phyloP scores from a whole-genome alignment of 2,113 vertebrate genomes.

The Balaeniceps rex region DNA sequence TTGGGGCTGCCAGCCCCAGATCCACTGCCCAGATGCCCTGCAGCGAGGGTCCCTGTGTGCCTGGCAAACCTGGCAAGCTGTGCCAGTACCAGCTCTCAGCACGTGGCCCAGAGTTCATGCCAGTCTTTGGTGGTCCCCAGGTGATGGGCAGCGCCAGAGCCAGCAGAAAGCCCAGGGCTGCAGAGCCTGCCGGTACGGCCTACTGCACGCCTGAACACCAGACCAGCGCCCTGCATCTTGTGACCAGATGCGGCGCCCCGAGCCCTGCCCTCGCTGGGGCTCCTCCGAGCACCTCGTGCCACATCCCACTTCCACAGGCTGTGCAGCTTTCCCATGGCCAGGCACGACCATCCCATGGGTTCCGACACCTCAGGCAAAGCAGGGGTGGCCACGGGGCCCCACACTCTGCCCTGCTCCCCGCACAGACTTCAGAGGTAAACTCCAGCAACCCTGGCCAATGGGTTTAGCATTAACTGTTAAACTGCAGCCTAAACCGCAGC shows the following conservation, averaged over 20 bases:
- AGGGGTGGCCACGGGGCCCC: background rate
- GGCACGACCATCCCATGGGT: background rate
- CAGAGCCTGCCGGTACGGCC: background rate
- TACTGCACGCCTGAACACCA: background rate
- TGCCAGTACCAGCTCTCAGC: background rate
- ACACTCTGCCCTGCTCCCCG: background rate
- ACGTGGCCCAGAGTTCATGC: too few species aligned
- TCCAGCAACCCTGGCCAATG: background rate
- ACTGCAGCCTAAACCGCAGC: background rate
- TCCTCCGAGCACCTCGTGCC: background rate
- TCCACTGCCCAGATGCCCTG: background rate
- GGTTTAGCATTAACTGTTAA: too few species aligned
- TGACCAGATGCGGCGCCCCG: too few species aligned
- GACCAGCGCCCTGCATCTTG: background rate
- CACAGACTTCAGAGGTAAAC: background rate
- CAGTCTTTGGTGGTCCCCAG: background rate
- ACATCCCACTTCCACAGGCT: fast-evolving
- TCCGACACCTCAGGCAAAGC: background rate
- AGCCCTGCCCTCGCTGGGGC: background rate
- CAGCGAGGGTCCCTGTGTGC: fast-evolving
- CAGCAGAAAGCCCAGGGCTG: background rate
- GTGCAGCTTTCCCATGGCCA: fast-evolving
- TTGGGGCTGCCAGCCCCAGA: background rate
- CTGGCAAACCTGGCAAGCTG: background rate
- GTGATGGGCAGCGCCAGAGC: too few species aligned